Evolutionary conservation across 2,113 vertebrate genomes (phyloP).

Genomic region (Cynoglossus semilaevis): DNA sequence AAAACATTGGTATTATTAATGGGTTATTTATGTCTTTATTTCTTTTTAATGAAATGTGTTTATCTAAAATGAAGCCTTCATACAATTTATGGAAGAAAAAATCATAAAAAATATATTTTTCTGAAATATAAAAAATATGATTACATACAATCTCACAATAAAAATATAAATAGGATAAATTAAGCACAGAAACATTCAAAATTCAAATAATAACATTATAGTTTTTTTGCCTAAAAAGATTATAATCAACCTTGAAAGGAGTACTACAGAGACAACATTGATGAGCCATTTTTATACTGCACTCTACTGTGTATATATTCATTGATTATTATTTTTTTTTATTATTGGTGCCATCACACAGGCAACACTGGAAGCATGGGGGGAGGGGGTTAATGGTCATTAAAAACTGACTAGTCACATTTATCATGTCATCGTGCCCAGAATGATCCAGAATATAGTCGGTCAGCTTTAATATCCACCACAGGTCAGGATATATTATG

Average conservation of each 20-base stretch:
- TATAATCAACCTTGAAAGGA: no score
- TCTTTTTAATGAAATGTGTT: no score
- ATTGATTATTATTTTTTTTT: background rate
- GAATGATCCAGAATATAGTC: conserved; percentile 5
- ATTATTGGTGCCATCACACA: background rate
- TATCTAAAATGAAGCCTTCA: no score
- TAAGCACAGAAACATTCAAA: no score
- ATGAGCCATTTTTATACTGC: background rate
- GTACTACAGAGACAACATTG: no score
- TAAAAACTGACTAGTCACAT: background rate
- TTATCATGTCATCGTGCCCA: conserved; percentile 1
- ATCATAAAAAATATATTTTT: no score
- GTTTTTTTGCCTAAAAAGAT: no score
- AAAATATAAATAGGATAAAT: no score
- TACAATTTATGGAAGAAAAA: no score
- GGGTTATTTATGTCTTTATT: background rate
- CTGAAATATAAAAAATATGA: no score
- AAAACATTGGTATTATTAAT: background rate
- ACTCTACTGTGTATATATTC: background rate
- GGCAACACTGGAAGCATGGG: background rate
- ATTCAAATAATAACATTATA: no score
- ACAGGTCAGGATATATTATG: background rate
- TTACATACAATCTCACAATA: no score
- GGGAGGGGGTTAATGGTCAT: background rate
- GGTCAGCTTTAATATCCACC: background rate